Conservation (phyloP, 2,888 invertebrate genomes). For the Scotopteryx bipunctaria region DNA sequence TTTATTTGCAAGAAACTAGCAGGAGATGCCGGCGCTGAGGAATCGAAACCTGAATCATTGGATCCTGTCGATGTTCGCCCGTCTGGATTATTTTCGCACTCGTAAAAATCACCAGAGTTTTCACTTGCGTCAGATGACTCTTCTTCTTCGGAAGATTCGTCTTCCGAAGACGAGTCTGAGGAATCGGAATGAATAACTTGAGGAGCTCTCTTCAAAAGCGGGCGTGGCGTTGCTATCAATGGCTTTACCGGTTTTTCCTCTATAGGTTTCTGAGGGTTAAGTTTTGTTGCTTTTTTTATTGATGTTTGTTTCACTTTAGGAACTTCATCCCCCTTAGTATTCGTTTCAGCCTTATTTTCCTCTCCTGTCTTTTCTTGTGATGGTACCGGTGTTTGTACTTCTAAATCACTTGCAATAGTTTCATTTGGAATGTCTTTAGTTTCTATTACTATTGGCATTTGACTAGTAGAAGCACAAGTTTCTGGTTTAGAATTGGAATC, state of each 20-base stretch:
- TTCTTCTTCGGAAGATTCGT: constrained; percentile 74
- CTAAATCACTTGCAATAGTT: constrained; percentile 33
- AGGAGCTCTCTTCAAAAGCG: constrained; percentile 80
- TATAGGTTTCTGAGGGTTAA: constrained; percentile 58
- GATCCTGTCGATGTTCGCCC: constrained; percentile 89
- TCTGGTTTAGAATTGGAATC: constrained; percentile 13
- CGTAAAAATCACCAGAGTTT: constrained; percentile 70
- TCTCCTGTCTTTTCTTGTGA: constrained; percentile 44
- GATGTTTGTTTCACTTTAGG: constrained; percentile 40
- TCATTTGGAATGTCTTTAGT: constrained; percentile 64
- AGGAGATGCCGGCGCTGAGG: constrained; percentile 86
- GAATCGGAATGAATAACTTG: constrained; percentile 72
- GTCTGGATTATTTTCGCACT: constrained; percentile 77
- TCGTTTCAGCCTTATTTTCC: constrained; percentile 56
- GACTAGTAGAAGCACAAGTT: constrained; percentile 24
- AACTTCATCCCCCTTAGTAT: constrained; percentile 39
- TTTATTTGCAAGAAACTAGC: constrained; percentile 84
- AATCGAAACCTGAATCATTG: constrained; percentile 93
- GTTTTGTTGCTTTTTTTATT: constrained; percentile 32
- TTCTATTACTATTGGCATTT: constrained; percentile 39
- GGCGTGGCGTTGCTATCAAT: constrained; percentile 85
- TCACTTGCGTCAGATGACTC: constrained; percentile 73
- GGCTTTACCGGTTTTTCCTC: constrained; percentile 81
- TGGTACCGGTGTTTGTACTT: constrained; percentile 36
- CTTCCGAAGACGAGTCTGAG: constrained; percentile 73